These are phyloP conservation scores for Capitulum mitella DNA, from an alignment of 2,888 invertebrate genomes.

Conservation along the genomic window DNA sequence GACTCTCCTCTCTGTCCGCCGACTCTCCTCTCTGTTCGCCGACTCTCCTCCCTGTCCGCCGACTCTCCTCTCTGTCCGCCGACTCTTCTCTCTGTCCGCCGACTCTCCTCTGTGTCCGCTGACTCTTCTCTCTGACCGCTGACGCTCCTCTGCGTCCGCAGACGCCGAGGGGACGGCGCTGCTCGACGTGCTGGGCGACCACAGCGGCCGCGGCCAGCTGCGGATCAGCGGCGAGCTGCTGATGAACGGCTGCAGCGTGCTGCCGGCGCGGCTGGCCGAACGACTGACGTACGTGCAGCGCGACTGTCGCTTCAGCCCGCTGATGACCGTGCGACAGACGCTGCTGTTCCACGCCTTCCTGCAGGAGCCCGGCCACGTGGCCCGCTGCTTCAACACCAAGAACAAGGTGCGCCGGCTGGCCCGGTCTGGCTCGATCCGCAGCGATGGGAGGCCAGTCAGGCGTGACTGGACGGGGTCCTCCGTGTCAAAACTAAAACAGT, in stretches of 20 bases:
- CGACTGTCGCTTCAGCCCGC: too few relatives aligned
- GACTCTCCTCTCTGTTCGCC: too few relatives aligned
- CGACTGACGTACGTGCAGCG: constrained; percentile 69
- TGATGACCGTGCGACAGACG: constrained; percentile 84
- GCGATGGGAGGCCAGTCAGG: too few relatives aligned
- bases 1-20: too few relatives aligned
- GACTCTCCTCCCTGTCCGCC: too few relatives aligned
- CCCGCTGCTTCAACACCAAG: constrained; percentile 59
- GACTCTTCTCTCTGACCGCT: too few relatives aligned
- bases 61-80: too few relatives aligned
- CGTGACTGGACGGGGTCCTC: too few relatives aligned
- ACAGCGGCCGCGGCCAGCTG: constrained; percentile 55
- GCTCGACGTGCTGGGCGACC: constrained; percentile 73
- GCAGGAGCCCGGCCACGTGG: constrained; percentile 48
- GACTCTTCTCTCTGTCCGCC: too few relatives aligned
- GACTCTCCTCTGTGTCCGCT: too few relatives aligned
- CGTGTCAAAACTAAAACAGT: too few relatives aligned
- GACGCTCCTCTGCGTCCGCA: constrained; percentile 35
- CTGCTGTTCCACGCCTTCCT: constrained; percentile 74
- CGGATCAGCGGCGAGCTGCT: constrained; percentile 65
- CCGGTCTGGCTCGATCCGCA: too few relatives aligned
- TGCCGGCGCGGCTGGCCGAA: constrained; percentile 58
- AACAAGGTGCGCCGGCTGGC: constrained; percentile 55
- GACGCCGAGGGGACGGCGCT: constrained; percentile 77
- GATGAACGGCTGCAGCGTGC: constrained; percentile 76